Evolutionary conservation across 2,888 invertebrate species (phyloP).

Genomic region (Scaptomyza parva): DNA sequence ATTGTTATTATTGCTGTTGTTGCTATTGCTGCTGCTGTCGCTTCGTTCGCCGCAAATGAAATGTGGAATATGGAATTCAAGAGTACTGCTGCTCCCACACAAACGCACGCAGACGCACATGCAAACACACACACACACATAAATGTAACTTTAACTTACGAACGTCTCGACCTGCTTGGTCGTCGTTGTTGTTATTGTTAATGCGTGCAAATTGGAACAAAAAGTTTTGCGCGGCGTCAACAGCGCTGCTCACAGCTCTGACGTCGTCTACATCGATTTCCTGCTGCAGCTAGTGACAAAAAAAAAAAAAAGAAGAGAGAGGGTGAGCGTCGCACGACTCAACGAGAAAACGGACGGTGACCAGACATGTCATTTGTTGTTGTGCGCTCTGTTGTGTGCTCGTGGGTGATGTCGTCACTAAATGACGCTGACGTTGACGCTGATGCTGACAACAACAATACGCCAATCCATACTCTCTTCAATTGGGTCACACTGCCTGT

Average conservation of each 20-base stretch:
- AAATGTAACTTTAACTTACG: conserved; percentile 18
- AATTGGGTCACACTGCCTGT: conserved; percentile 69
- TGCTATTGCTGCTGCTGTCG: conserved; percentile 24
- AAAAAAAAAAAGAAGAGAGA: conserved; percentile 1
- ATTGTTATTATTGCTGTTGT: conserved; percentile 51
- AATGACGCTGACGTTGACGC: conserved; percentile 44
- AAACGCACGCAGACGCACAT: conserved; percentile 4
- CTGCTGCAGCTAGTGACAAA: conserved; percentile 52
- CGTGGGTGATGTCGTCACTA: conserved; percentile 76
- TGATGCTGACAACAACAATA: conserved; percentile 15
- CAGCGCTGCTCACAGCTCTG: conserved; percentile 25
- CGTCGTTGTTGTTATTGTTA: conserved; percentile 33
- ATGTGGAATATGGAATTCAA: conserved; percentile 75
- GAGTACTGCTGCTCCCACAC: conserved; percentile 55
- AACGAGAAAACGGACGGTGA: conserved; percentile 1
- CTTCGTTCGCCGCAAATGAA: conserved; percentile 53
- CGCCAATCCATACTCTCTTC: conserved; percentile 29
- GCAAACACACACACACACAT: background rate
- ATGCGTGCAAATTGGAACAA: conserved; percentile 73
- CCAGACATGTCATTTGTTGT: conserved; percentile 56
- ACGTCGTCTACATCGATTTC: conserved; percentile 60
- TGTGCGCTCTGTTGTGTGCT: conserved; percentile 58
- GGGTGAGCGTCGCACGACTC: too few relatives aligned
- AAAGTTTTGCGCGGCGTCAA: conserved; percentile 39
- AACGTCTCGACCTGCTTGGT: conserved; percentile 35